Percentiles rank a stretch among this genome's conserved stretches.
phyloP scores from a whole-genome alignment of 2,797 vertebrate genomes.

The Hirundo rustica region DNA sequence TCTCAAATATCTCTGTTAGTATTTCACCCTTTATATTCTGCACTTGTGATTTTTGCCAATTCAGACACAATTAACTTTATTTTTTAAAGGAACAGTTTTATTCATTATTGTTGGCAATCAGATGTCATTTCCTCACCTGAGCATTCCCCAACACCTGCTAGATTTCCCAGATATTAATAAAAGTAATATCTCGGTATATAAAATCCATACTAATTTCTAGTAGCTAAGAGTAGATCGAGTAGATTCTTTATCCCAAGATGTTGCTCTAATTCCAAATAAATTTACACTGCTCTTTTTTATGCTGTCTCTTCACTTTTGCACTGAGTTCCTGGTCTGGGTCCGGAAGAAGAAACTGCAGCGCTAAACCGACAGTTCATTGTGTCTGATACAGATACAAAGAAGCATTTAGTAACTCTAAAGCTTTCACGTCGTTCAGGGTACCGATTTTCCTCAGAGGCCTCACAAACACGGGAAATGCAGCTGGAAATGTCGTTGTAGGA shows the following conservation, averaged over 20 bases:
- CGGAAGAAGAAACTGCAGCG: background rate
- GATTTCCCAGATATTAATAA: background rate
- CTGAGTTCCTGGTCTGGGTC: background rate
- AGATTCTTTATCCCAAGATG: background rate
- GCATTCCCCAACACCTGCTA: background rate
- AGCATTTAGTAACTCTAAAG: background rate
- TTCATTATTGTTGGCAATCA: background rate
- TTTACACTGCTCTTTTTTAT: background rate
- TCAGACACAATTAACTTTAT: background rate
- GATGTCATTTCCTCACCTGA: background rate
- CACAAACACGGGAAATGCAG: background rate
- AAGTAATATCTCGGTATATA: background rate
- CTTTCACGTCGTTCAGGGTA: background rate
- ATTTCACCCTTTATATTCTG: background rate
- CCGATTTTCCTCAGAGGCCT: background rate
- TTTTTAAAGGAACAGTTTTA: background rate
- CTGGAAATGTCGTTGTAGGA: background rate
- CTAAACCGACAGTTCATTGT: background rate
- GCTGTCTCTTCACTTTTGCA: accelerated
- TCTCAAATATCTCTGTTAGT: background rate
- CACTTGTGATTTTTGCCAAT: background rate
- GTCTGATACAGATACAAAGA: background rate
- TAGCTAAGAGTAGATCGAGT: background rate
- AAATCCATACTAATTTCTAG: background rate
- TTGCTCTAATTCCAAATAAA: background rate